Base-by-base conservation (phyloP, 2,113 vertebrate genomes). In the Melanerpes formicivorus region DNA sequence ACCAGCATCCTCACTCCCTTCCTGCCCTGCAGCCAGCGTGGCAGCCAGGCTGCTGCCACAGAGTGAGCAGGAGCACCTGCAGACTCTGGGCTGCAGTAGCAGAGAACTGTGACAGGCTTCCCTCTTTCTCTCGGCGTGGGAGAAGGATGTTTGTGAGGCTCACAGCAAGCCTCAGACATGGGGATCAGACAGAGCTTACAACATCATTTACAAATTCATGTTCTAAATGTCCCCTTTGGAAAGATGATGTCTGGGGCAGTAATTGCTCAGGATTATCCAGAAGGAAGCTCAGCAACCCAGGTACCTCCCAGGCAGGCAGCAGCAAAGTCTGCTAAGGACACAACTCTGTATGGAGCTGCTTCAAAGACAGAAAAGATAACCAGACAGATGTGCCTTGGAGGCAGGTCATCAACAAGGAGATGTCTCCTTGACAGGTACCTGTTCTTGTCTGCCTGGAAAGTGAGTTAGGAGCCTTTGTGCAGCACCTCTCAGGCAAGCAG, bases 351-450 rank as follows among this genome's bases (percentile, higher is more conserved):
- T 58, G 60, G 73, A 88, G 80, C 73, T 84, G 78, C 88, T 97
- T 98, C 97, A 97, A 98, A 97, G 96, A 37, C 78, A 84, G 89
- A 70, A 84, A 78, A 95, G 96, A 95, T 97, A 98, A 97, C 96
- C 96, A 97, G 97, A 95, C 84, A 94, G 84, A 88, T 95, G 77
- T 95, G 95, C 96, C 97, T 97, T 72, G 69, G 26, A 97, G 97
- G 97, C 96, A 97, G 95, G 94, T 97, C 94, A 93, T 95, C 70
- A 56, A 88, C 93, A 95, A 96, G 79, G 88, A 82, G 80, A 94
- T 91, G 81, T 72, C 80, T 94, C 87, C 94, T 48, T 95, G 93
- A 97, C 91, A 95, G 73, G 50, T 87, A 93, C 80, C 88, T 90
- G 89, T 69, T 95, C 91, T 71, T 88, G 48, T 81, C 94, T 97